Evolutionary conservation across 2,113 vertebrate species (phyloP), one percentile per base, ranked within the genome.

Genomic region (Oreochromis niloticus): DNA sequence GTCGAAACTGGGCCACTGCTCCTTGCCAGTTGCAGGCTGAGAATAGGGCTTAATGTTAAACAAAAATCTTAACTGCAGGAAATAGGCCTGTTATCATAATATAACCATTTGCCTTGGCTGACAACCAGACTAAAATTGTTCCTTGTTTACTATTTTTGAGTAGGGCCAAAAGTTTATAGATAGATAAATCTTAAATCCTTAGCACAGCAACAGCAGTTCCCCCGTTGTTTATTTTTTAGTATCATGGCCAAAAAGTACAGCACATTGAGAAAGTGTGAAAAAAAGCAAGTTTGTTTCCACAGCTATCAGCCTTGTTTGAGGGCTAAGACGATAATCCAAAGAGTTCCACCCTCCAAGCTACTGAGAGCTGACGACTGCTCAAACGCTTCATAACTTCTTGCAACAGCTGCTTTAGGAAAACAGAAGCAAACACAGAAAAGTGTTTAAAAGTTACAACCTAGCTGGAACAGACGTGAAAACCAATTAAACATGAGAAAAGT

Each of bases 41-140:
- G 94, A 97, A 95, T 96, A 95, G 96, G 95, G 89, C 96, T 89
- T 96, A 94, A 96, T 96, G 96, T 97, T 97, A 97, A 97, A 98
- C 96, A 98, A 97, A 97, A 97, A 96, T 95, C 96, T 97, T 97
- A 98, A 97, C 93, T 81, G 96, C 97, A 98, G 98, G 98, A 99
- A 98, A 97, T 97, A 94, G 90, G 95, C 93, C 96, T 97, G 97
- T 97, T 98, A 97, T 97, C 94, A 92, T 95, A 97, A 96, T 95
- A 95, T 94, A 97, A 97, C 96, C 97, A 97, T 98, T 98, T 98
- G 96, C 93, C 85, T 97, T 97, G 97, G 97, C 97, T 93, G 95
- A 91, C 94, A 90, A 97, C 96, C 97, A 97, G 95, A 95, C 89
- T 92, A 94, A 96, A 97, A 97, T 96, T 84, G 91, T 95, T 91